Evolutionary conservation across 2,113 vertebrate species (phyloP), one percentile per base, ranked within the genome.

Genomic region (Triplophysa tibetana): DNA sequence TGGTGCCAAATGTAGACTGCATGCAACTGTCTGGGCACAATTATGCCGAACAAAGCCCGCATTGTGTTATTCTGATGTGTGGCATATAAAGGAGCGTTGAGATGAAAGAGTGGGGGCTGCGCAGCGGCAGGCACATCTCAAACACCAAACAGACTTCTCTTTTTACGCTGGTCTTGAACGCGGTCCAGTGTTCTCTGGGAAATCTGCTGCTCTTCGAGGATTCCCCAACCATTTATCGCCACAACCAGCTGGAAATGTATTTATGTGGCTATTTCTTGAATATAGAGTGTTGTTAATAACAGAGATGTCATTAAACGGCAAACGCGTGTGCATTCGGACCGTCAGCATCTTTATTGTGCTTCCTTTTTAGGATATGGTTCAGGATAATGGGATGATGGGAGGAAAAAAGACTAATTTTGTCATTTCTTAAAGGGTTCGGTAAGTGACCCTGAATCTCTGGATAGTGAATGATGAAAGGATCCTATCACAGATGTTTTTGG

Each of bases 21-120:
- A 69, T 65, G 79, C 86, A 85, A 87, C 89, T 91, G 91, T 90
- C 89, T 90, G 90, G 76, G 87, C 78, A 88, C 89, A 89, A 91
- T 92, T 90, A 90, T 76, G 43, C 80, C 1, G 80, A 89, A 93
- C 90, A 91, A 91, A 91, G 89, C 85, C 81, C 77, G 63, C 83
- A 77, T 90, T 93, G 91, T 93, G 68, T 41, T n/a, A 80, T 58
- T 80, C 76, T 8, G 56, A 78, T 77, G 69, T 79, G 60, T 56
- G 70, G 85, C 85, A 64, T 67, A 85, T 8, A 85, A 81, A 83
- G 70, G 75, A 86, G 73, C 80, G 85, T 87, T 86, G 85, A 81
- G 68, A 54, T 24, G 64, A 43, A 63, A 80, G 29, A 70, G 75
- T 67, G 67, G 75, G 78, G 63, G 72, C 68, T 80, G 78, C 21